A percentile compares a stretch with the other conserved stretches of the same genome.
Conservation (phyloP, 2,797 vertebrate genomes). For the Acanthiza pusilla region DNA sequence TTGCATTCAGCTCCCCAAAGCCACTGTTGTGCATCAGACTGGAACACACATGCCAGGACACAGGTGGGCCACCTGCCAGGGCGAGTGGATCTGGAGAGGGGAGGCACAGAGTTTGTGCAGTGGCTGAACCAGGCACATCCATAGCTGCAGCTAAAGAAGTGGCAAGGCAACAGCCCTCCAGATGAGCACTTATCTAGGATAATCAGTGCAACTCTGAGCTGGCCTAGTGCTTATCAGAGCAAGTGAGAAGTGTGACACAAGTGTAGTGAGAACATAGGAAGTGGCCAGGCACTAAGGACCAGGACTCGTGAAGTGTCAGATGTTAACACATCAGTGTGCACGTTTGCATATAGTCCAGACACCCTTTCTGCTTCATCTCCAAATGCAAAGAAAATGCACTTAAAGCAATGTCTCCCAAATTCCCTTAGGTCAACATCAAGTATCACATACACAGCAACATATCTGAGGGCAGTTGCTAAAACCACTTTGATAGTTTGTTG, state of each 20-base stretch:
- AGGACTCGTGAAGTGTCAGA: neutral
- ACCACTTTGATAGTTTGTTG: neutral
- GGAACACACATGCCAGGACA: fast-evolving
- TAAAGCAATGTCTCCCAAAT: neutral
- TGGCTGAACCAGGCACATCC: neutral
- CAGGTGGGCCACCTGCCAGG: fast-evolving
- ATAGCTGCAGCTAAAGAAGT: neutral
- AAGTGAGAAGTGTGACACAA: neutral
- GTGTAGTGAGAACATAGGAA: neutral
- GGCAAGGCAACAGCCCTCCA: neutral
- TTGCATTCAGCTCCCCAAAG: neutral
- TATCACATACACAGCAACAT: neutral
- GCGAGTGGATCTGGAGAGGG: neutral
- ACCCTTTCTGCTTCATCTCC: neutral
- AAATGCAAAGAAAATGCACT: neutral
- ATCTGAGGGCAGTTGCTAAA: neutral
- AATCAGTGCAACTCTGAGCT: neutral
- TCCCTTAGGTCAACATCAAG: neutral
- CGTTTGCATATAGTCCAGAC: neutral
- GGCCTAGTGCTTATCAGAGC: neutral
- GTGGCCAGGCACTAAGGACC: neutral
- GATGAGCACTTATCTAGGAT: neutral
- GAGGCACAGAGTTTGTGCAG: neutral
- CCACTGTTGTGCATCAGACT: fast-evolving
- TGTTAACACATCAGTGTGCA: neutral